These are phyloP conservation scores for Edolisoma coerulescens DNA, from an alignment of 2,113 vertebrate species.

Conservation along the genomic window DNA sequence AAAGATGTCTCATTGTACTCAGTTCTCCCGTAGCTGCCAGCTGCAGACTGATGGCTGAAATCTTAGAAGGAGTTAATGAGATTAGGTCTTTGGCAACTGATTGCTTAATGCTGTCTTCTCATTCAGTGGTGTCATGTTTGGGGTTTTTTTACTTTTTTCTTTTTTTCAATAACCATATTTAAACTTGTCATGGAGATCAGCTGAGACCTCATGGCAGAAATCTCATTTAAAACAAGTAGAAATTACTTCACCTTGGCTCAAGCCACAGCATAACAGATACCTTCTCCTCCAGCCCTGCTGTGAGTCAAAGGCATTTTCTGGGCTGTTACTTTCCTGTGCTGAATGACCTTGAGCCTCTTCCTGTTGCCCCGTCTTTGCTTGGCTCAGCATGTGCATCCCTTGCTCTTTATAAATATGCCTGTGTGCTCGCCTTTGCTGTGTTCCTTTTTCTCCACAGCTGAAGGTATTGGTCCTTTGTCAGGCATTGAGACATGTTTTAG, in stretches of 20 bases:
- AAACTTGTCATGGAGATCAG: background rate
- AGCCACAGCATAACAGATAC: background rate
- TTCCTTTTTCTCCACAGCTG: background rate
- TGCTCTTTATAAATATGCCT: background rate
- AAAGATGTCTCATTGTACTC: slow-evolving; percentile 29
- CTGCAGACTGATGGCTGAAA: background rate
- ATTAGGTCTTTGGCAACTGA: background rate
- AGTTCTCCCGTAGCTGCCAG: background rate
- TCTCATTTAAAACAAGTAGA: background rate
- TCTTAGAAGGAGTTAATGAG: slow-evolving; percentile 34
- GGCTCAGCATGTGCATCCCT: background rate
- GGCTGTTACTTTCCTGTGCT: background rate
- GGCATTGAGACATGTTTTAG: background rate
- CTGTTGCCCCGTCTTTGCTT: background rate
- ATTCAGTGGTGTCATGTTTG: background rate
- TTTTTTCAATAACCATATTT: background rate
- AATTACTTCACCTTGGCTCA: background rate
- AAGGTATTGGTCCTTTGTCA: background rate
- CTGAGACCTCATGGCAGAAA: background rate
- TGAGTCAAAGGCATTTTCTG: slow-evolving; percentile 13
- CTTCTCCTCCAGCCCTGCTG: background rate
- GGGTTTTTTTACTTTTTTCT: background rate
- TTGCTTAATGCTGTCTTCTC: background rate
- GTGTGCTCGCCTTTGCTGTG: background rate
- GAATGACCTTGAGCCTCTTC: background rate